A percentile compares a stretch with the other conserved stretches of the same genome.
These are phyloP conservation scores for Stenurella melanura DNA, from an alignment of 2,888 invertebrate genomes.

Conservation along the genomic window DNA sequence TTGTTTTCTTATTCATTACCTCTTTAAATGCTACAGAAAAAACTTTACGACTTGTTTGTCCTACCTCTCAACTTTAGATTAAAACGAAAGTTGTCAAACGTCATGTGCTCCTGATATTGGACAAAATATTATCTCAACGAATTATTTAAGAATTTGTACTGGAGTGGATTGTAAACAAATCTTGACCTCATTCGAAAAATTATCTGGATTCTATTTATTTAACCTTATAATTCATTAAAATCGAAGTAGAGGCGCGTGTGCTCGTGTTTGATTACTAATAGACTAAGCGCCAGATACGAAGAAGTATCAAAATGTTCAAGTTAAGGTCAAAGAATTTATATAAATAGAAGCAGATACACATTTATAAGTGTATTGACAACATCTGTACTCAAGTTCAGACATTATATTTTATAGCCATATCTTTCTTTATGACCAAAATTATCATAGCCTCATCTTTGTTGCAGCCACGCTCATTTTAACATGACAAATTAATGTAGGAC, in stretches of 20 bases:
- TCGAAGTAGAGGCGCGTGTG: constrained; percentile 21
- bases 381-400: no score
- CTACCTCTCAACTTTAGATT: constrained; percentile 8
- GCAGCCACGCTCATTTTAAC: no score
- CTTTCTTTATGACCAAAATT: no score
- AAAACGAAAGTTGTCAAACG: constrained; percentile 6
- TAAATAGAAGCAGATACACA: no score
- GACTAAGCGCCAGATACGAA: no score
- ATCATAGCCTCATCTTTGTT: no score
- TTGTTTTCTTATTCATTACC: constrained; percentile 4
- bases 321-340: no score
- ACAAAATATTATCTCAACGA: constrained; percentile 7
- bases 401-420: no score
- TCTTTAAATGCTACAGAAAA: constrained; percentile 12
- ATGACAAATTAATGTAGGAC: no score
- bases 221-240: constrained; percentile 27
- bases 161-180: constrained; percentile 24
- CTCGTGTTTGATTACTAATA: constrained; percentile 37
- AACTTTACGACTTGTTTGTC: not conserved
- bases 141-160: constrained; percentile 23
- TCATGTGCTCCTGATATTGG: constrained; percentile 11
- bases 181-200: constrained; percentile 33
- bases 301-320: no score
- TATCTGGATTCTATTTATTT: constrained; percentile 36
- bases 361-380: no score